A percentile compares a stretch with the other conserved stretches of the same genome.
Evolutionary conservation across 2,797 vertebrate genomes (phyloP).

Genomic region (Buphagus erythrorhynchus): DNA sequence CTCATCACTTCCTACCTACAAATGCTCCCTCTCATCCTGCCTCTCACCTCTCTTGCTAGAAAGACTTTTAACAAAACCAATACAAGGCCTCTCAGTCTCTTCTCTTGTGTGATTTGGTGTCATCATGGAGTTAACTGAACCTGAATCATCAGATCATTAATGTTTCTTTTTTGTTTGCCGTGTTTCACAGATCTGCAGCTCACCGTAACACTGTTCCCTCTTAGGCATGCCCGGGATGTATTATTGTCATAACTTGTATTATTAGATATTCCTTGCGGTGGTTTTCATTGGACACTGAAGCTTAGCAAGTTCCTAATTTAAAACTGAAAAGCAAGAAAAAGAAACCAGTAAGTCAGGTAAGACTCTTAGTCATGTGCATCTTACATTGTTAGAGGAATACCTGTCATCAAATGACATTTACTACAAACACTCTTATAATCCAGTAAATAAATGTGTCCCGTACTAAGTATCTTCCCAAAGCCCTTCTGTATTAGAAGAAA

Average conservation of each 20-base stretch:
- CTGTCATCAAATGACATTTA: background rate
- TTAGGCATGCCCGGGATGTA: background rate
- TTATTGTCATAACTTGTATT: background rate
- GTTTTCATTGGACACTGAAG: background rate
- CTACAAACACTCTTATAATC: background rate
- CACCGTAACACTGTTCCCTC: background rate
- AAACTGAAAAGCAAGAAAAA: background rate
- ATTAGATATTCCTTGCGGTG: background rate
- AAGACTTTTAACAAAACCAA: background rate
- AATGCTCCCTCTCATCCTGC: background rate
- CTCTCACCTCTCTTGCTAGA: background rate
- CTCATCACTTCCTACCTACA: background rate
- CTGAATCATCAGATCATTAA: background rate
- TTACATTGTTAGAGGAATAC: background rate
- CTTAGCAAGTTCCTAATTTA: background rate
- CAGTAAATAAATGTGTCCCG: background rate
- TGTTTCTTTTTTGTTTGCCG: background rate
- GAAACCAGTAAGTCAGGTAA: constrained; percentile 4
- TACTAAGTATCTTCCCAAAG: background rate
- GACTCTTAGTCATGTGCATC: background rate
- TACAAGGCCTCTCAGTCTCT: background rate
- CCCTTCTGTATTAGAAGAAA: background rate
- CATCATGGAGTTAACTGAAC: background rate
- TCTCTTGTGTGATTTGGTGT: background rate
- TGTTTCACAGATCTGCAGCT: background rate